phyloP scores from a whole-genome alignment of 1,140 invertebrate species.

The Lepidurus apus region DNA sequence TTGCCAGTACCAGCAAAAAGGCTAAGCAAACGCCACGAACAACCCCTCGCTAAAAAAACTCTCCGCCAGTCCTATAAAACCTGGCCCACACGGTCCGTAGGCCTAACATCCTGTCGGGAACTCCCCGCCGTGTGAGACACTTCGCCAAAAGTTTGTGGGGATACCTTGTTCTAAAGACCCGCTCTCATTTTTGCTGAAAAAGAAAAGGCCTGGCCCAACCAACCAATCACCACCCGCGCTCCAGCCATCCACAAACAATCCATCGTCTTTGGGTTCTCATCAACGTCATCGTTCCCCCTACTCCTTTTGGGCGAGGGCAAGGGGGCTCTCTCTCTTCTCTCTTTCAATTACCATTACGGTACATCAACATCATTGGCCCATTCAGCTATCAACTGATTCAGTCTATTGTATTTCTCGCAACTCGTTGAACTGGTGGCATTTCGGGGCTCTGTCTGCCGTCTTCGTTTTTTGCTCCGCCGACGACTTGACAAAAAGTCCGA shows the following conservation, averaged over 20 bases:
- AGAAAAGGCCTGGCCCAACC: too few relatives aligned
- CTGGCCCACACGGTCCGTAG: not conserved
- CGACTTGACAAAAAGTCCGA: not conserved
- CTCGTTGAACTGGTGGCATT: not conserved
- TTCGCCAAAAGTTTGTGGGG: not conserved
- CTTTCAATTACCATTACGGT: not conserved
- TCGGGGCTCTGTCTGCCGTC: not conserved
- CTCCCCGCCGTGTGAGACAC: not conserved
- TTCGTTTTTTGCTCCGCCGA: not conserved
- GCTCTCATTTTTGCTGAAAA: too few relatives aligned
- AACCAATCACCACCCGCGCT: too few relatives aligned
- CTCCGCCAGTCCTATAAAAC: not conserved
- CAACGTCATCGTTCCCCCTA: not conserved
- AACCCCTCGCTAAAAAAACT: not conserved
- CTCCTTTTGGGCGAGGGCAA: not conserved
- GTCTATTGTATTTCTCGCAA: not conserved
- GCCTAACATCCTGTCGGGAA: not conserved
- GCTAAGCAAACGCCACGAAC: not conserved
- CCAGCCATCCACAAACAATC: not conserved
- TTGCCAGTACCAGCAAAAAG: constrained; percentile 6
- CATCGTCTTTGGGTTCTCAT: not conserved
- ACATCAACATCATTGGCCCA: not conserved
- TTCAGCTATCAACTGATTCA: not conserved
- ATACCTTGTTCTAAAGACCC: not conserved
- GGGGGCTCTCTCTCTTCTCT: not conserved